Base-by-base conservation (phyloP, 1,140 invertebrate genomes). In the Schlechtendalia chinensis region DNA sequence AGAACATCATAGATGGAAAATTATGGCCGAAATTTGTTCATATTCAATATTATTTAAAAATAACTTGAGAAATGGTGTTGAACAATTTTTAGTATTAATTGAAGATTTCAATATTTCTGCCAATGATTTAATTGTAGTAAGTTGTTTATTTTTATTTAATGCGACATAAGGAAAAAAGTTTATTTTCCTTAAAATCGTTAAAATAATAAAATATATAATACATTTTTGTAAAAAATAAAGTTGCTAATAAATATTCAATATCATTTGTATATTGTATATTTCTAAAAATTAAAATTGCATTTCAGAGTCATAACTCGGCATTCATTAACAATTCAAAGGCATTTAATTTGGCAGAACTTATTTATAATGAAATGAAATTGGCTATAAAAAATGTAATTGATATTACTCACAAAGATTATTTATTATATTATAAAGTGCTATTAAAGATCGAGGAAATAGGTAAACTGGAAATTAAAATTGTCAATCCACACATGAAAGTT, bases 331-430 rank as follows among this genome's bases (percentile, higher is more conserved):
- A 16, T 14, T 29, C 54, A 27, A 79, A 63, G 17, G 50, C 5
- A 61, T 61, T 79, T 61, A 79, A 63, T 79, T 79, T 79, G n/a
- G 58, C 75, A 19, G 58, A 79, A 59, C 24, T 79, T 11, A 79
- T 79, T 47, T 45, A 32, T 17, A 79, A 63, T 50, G 75, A 79
- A 63, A 79, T 79, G 2, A 79, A 16, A 61, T 79, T 63, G 4
- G 17, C 24, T 12, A 27, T 14, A 29, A 27, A 17, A 27, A 63
- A 50, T 22, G 12, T 12, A 16, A 63, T 1, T 29, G 12, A 2
- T 19, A n/a, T 27, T 45, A 19, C 22, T 45, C 14, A 47, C 22
- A 24, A 63, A 16, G 75, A 79, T 50, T 61, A 50, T 58, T 47
- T 79, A 47, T 63, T 27, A 63, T 61, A 79, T 19, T 47, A 47